Evolutionary conservation across 2,888 invertebrate species (phyloP), one percentile per base, ranked within the genome.

Genomic region (Melanostoma scalare): DNA sequence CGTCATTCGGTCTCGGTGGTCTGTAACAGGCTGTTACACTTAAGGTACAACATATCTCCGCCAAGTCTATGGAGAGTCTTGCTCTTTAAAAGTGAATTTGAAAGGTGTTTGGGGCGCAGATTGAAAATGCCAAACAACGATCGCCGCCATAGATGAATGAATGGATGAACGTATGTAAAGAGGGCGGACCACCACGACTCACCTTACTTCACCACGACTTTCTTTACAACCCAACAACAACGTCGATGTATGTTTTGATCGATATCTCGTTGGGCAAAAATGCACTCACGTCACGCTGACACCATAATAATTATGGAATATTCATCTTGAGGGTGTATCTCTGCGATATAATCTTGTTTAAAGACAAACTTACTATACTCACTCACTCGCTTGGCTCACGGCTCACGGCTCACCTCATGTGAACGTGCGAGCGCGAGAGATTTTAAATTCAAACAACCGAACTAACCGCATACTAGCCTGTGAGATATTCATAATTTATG

Each of bases 261-360:
- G 69, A 74, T 82, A 73, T 73, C 72, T 82, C 50, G 40, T 55
- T 38, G 46, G 72, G 56, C 68, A 52, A 67, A 67, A 61, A 82
- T 61, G 60, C 81, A 76, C 63, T 77, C 82, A 77, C 68, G 82
- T 73, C 63, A 55, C 63, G 61, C 77, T 72, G 72, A 76, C 81
- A 77, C 72, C 58, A 71, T 74, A 71, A 74, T 79, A 84, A 84
- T 84, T 84, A 84, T 56, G 60, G 79, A 78, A 79, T 79, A 84
- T 84, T 75, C 74, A 84, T 84, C 79, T 84, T 75, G 84, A 63
- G 79, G 79, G 79, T 84, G 84, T 79, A 84, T 74, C 79, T 74
- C 5, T 44, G 40, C 20, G 48, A 68, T 74, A 74, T 84, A 84
- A 75, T 84, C 74, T 84, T 44, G 74, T 75, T 75, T 60, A 53